Percentiles rank a stretch among this genome's conserved stretches.
phyloP scores from a whole-genome alignment of 2,888 invertebrate species.

The Cosmia pyralina region DNA sequence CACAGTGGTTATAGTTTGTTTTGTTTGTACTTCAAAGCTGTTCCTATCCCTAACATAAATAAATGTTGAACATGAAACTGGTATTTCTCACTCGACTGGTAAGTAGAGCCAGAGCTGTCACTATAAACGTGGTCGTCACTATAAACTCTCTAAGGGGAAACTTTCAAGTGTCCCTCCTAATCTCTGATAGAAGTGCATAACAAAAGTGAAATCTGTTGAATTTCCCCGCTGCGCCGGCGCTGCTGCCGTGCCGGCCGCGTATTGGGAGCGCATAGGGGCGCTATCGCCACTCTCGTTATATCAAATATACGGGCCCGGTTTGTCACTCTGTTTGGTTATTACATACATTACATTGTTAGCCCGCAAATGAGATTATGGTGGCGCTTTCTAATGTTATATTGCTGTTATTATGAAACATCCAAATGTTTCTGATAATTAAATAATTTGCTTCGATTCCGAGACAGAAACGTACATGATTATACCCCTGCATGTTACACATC shows the following conservation, averaged over 20 bases:
- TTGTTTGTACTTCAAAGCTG: neutral
- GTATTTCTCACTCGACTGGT: conserved; percentile 37
- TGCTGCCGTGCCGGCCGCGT: conserved; percentile 56
- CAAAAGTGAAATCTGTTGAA: conserved; percentile 84
- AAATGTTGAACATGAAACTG: conserved; percentile 31
- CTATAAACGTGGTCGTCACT: conserved; percentile 31
- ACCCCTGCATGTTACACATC: conserved; percentile 55
- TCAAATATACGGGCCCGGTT: conserved; percentile 78
- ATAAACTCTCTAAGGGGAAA: too few relatives aligned
- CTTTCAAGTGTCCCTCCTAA: conserved; percentile 55
- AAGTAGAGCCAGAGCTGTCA: conserved; percentile 40
- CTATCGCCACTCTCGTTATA: conserved; percentile 77
- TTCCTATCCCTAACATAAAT: conserved; percentile 28
- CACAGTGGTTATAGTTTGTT: neutral
- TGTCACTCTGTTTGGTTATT: conserved; percentile 67
- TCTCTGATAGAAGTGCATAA: conserved; percentile 69
- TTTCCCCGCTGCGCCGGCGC: conserved; percentile 69
- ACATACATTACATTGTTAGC: conserved; percentile 67
- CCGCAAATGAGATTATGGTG: conserved; percentile 64
- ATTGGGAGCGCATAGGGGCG: conserved; percentile 79
- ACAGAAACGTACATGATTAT: conserved; percentile 49
- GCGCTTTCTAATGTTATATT: conserved; percentile 72
- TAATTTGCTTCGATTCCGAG: conserved; percentile 44
- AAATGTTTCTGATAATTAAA: conserved; percentile 48
- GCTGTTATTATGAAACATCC: conserved; percentile 60